Base-by-base conservation (phyloP, 2,113 vertebrate species). In the Paedocypris sp. region DNA sequence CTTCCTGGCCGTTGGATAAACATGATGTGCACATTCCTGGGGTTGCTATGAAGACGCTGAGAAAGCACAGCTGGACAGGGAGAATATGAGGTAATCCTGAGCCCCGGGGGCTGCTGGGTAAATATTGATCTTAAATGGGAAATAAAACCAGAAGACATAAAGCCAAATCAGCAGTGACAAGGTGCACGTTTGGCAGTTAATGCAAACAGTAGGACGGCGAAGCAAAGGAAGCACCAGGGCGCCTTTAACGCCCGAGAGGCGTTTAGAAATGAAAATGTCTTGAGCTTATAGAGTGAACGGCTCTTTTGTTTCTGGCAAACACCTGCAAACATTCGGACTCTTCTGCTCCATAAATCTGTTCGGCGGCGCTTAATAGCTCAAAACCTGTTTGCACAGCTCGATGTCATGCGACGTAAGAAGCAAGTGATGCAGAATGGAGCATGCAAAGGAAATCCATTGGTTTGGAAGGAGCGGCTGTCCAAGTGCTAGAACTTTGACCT, bases 121-220 rank as follows among this genome's bases (percentile, higher is more conserved):
- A 96, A 93, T 91, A 91, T 90, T 92, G 93, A 89, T 89, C 87
- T 86, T 86, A 85, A 89, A 90, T 88, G 85, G 88, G 83, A 85
- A 90, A 90, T 83, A 86, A 88, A 86, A 87, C 80, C 71, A 54
- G 23, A 26, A 57, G 52, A 61, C 61, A 62, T 45, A 67, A 45
- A 57, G 57, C 29, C n/a, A 60, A 68, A 51, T 62, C 68, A 58
- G 66, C 78, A 75, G 75, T 77, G 77, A 79, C 69, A 74, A 62
- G 19, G 54, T 63, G 51, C 57, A 63, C 73, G 15, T 74, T 41
- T 69, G 64, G 75, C 48, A 69, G 61, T 53, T 64, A 41, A 28
- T 22, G 66, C n/a, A 36, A 33, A 49, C 61, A 36, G 60, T 50
- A 49, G 49, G 38, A 33, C 43, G 52, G 18, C 22, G 22, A 42